Evolutionary conservation across 2,888 invertebrate genomes (phyloP).

Genomic region (Dolomedes plantarius): DNA sequence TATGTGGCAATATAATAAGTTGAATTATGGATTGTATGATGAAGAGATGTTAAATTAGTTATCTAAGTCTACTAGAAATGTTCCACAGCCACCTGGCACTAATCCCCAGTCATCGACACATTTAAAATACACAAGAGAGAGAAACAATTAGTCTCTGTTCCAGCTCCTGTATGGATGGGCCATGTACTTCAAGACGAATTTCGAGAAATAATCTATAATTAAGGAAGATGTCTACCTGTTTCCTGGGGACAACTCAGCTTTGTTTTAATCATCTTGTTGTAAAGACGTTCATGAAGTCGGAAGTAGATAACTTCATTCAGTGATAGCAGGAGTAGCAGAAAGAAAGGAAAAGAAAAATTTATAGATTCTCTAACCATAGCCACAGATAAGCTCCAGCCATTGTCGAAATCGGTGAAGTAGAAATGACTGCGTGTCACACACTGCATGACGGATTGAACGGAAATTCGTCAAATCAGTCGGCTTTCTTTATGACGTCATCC

Average conservation of each 20-base stretch:
- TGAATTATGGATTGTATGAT: no score
- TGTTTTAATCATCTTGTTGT: background rate
- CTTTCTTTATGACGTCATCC: background rate
- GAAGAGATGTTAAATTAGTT: no score
- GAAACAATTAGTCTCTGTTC: no score
- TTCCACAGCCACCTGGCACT: no score
- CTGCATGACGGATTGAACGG: background rate
- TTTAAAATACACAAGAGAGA: no score
- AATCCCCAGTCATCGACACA: no score
- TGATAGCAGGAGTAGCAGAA: background rate
- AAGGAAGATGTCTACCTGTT: background rate
- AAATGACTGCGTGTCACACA: background rate
- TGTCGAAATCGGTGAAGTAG: background rate
- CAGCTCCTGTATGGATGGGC: no score
- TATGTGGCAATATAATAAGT: no score
- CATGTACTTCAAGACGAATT: no score
- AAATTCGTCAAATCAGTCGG: slow-evolving; percentile 8
- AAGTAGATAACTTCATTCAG: background rate
- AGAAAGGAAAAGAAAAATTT: background rate
- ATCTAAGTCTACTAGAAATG: no score
- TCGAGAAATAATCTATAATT: background rate
- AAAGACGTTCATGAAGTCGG: background rate
- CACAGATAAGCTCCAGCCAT: background rate
- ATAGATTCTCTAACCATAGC: background rate
- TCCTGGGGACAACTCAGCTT: background rate